These are phyloP conservation scores for Shargacucullia verbasci DNA, from an alignment of 2,888 invertebrate genomes.

Conservation along the genomic window DNA sequence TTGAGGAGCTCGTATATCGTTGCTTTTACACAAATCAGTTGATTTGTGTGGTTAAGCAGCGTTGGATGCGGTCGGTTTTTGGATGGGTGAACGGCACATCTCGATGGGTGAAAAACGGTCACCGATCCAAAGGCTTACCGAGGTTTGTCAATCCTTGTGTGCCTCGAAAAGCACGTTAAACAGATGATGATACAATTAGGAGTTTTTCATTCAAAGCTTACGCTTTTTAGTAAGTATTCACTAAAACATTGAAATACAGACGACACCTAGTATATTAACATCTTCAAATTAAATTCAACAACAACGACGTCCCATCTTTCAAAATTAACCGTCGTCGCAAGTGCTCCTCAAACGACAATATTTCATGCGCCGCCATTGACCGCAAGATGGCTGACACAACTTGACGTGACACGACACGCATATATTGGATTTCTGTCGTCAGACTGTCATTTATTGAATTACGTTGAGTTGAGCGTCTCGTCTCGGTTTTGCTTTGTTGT, in stretches of 20 bases:
- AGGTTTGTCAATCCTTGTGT: no score
- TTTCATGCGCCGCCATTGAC: conserved; percentile 53
- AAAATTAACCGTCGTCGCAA: conserved; percentile 44
- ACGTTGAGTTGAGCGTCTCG: conserved; percentile 39
- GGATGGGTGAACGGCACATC: no score
- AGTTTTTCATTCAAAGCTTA: no score
- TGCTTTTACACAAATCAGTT: no score
- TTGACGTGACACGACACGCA: conserved; percentile 65
- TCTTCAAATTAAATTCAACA: conserved; percentile 48
- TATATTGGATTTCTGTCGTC: conserved; percentile 72
- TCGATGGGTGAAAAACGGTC: no score
- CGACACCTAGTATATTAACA: conserved; percentile 24
- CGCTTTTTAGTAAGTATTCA: no score
- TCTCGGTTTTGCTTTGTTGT: conserved; percentile 46
- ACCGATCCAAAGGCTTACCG: no score
- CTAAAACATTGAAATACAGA: conserved; percentile 10
- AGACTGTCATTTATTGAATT: conserved; percentile 65
- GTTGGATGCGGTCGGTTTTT: no score
- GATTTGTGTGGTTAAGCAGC: no score
- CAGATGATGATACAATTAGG: no score
- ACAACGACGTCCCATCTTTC: conserved; percentile 39
- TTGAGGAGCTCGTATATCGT: no score
- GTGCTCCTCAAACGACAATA: conserved; percentile 51
- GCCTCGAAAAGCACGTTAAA: no score
- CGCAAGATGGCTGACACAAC: conserved; percentile 52